phyloP scores from a whole-genome alignment of 2,113 vertebrate genomes.

The Pteropus alecto region DNA sequence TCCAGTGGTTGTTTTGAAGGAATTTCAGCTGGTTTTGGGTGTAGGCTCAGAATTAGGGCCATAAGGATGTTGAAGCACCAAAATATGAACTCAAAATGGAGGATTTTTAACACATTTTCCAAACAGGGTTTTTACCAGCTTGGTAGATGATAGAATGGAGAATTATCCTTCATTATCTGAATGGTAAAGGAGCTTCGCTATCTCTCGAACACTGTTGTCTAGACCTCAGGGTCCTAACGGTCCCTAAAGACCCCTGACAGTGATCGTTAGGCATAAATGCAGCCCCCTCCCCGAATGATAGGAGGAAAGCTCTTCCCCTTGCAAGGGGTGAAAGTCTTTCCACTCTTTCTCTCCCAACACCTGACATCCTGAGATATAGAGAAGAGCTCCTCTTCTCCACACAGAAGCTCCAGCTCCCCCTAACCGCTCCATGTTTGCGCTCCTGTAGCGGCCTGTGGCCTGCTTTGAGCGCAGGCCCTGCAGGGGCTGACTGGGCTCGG shows the following conservation, averaged over 20 bases:
- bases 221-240: not conserved
- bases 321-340: not conserved
- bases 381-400: not conserved
- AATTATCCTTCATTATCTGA: not conserved
- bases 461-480: not conserved
- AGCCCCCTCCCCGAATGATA: not conserved
- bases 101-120: not conserved
- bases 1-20: not conserved
- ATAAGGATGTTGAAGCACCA: not conserved
- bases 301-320: not conserved
- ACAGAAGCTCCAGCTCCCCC: not conserved
- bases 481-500: not conserved
- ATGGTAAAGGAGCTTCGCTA: fast-evolving
- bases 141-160: not conserved
- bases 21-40: not conserved
- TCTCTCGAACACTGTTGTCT: not conserved
- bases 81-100: not conserved
- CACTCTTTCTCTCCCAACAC: not conserved
- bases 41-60: not conserved
- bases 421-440: too few species aligned
- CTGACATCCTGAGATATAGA: not conserved
- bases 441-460: not conserved
- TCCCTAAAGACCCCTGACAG: not conserved
- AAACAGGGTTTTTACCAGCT: not conserved
- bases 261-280: not conserved